Conservation (phyloP, 2,888 invertebrate species). For the Chloroclysta siterata region DNA sequence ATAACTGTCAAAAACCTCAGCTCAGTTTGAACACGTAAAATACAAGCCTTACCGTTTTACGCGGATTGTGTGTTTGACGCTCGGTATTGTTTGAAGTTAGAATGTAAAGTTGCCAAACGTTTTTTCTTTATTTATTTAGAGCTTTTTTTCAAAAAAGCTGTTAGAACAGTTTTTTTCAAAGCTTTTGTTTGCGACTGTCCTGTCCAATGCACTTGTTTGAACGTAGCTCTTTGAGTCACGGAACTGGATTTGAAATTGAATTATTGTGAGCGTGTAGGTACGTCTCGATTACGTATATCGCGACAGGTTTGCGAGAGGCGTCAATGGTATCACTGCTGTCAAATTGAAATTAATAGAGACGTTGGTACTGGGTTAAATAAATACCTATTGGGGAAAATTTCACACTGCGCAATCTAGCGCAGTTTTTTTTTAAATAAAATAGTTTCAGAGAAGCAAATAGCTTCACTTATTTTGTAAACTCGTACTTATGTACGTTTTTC, state of each 20-base stretch:
- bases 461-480: no score
- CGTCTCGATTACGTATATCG: not conserved
- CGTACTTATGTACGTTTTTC: no score
- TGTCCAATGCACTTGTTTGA: slow-evolving; percentile 8
- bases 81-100: slow-evolving; percentile 2
- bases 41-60: not conserved
- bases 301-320: not conserved
- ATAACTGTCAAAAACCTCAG: no score
- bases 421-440: no score
- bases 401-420: no score
- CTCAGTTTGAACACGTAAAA: no score
- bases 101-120: slow-evolving; percentile 2
- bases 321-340: no score
- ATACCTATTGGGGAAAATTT: no score
- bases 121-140: slow-evolving; percentile 9
- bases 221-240: slow-evolving; percentile 6
- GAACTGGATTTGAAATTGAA: not conserved
- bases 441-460: no score
- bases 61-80: not conserved
- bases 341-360: no score
- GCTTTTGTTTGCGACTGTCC: slow-evolving; percentile 15
- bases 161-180: slow-evolving; percentile 7
- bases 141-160: no score
- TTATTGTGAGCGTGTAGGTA: not conserved
- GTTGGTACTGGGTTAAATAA: no score